These are phyloP conservation scores for Sphenodon punctatus DNA, from an alignment of 2,797 vertebrate species.

Conservation along the genomic window DNA sequence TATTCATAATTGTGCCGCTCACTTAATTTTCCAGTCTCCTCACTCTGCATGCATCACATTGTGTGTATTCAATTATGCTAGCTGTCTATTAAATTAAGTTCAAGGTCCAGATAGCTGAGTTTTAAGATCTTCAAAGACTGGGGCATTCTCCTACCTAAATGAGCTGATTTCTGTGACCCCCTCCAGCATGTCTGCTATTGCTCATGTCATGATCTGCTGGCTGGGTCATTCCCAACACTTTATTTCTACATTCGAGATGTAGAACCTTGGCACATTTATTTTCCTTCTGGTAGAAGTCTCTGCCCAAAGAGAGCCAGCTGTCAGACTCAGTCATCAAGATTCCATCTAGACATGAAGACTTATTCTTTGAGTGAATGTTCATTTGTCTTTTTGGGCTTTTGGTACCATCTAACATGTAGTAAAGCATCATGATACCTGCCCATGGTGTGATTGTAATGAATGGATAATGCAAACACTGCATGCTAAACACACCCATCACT, in stretches of 20 bases:
- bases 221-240: neutral
- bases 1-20: conserved; percentile 12
- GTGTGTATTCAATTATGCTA: conserved; percentile 50
- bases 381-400: neutral
- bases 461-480: neutral
- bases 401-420: neutral
- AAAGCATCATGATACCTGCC: neutral
- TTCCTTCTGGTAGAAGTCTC: too few species aligned
- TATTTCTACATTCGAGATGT: neutral
- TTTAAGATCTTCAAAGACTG: conserved; percentile 9
- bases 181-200: neutral
- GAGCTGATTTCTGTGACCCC: neutral
- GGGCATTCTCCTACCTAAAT: neutral
- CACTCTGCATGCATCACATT: neutral
- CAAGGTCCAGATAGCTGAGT: conserved; percentile 19
- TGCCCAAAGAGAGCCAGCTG: neutral
- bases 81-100: conserved; percentile 50
- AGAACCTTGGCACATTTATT: neutral
- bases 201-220: neutral
- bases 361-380: neutral
- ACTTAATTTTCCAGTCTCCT: conserved; percentile 38
- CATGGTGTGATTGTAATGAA: neutral
- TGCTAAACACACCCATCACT: neutral
- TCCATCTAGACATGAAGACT: neutral
- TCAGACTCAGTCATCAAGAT: neutral